Evolutionary conservation across 1,140 invertebrate species (phyloP).

Genomic region (Lepidurus arcticus): DNA sequence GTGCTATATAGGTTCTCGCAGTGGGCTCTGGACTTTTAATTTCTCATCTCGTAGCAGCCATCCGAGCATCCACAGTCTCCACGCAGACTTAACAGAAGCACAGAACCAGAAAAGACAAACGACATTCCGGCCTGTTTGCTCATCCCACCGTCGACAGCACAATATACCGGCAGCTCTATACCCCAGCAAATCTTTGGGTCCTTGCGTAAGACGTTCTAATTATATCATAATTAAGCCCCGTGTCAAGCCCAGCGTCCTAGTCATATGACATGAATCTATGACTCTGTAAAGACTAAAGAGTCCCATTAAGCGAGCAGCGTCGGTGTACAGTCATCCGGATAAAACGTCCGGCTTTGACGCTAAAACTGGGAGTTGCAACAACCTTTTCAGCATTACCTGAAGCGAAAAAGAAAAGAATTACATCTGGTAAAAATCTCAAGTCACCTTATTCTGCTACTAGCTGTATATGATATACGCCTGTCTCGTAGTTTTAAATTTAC

Average conservation of each 20-base stretch:
- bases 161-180: background rate
- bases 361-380: no score
- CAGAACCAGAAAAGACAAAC: background rate
- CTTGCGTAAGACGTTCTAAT: conserved; percentile 5
- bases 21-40: background rate
- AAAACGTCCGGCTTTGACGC: no score
- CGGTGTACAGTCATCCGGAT: no score
- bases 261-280: background rate
- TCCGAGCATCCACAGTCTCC: background rate
- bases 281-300: background rate
- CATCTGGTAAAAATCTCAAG: no score
- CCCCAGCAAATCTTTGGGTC: background rate
- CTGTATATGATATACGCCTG: no score
- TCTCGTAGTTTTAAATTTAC: no score
- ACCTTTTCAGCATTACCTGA: no score
- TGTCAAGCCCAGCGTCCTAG: background rate
- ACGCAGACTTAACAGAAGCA: background rate
- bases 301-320: no score
- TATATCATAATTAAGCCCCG: conserved; percentile 10
- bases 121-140: background rate
- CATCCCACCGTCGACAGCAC: background rate
- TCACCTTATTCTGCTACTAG: no score
- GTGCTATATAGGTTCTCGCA: background rate
- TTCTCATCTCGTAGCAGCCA: background rate
- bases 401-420: no score